Evolutionary conservation across 92 coral and sea anemone species (phyloP), one percentile per base, ranked within the genome.

Genomic region (Palythoa grandiflora): DNA sequence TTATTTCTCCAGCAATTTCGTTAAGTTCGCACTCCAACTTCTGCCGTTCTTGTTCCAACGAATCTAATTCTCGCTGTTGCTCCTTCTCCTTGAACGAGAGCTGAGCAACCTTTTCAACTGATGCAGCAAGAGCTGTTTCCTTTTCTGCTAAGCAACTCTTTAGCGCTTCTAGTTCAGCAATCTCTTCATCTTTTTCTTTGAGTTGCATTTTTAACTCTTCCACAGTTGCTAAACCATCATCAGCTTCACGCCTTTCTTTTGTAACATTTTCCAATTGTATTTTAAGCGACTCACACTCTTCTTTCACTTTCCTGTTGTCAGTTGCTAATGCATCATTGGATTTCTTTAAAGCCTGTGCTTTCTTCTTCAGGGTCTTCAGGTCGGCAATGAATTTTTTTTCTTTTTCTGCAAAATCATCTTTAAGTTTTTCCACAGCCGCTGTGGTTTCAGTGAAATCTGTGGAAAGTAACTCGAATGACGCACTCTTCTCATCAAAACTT

Each of bases 331-430:
- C 68, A 47, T 95, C 97, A 57, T 81, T 83, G 0, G 92, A 85
- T 76, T 92, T 93, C 88, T 92, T 94, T 14, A 96, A 78, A 7
- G 87, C 84, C 55, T 93, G 92, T 4, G 96, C 94, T 53, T 92
- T 92, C 72, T 93, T 95, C 89, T 89, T 94, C 91, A 91, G 88
- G 16, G 88, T 88, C 20, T 88, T 91, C 57, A 93, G 83, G 79
- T 91, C 93, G 36, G 93, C 78, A 35, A 57, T 84, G 79, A 85
- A 87, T 80, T 90, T 94, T 57, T 50, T 79, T 6, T 93, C 94
- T 55, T 86, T 79, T 10, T 94, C 92, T 5, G 79, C 91, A 84
- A 96, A 83, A 81, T 93, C 94, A 50, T 77, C 79, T 57, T 88
- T 89, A 3, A 89, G 50, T 15, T 85, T 88, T 21, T 88, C 95